These are phyloP conservation scores for Rhagonycha lutea DNA, from an alignment of 2,888 invertebrate species.

Conservation along the genomic window DNA sequence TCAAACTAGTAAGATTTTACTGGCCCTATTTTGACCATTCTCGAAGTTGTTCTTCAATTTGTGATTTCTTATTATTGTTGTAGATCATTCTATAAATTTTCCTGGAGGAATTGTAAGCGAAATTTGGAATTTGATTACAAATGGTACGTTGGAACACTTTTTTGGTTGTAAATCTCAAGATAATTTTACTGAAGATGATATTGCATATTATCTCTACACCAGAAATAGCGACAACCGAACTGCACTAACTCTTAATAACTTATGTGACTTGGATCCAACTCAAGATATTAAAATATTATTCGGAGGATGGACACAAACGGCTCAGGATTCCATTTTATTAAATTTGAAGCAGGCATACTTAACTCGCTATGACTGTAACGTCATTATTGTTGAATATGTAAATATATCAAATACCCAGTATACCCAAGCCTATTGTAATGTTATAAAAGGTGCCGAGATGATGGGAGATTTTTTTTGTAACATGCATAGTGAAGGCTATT, in stretches of 20 bases:
- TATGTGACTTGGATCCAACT: not conserved
- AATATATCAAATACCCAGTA: not conserved
- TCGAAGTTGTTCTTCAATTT: too few species aligned
- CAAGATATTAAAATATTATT: not conserved
- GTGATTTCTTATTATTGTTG: too few species aligned
- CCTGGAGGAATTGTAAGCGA: not conserved
- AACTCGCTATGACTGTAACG: not conserved
- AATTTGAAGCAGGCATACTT: not conserved
- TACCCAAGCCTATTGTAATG: not conserved
- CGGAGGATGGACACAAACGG: not conserved
- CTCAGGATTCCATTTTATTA: not conserved
- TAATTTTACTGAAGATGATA: not conserved
- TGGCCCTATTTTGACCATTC: too few species aligned
- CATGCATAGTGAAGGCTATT: not conserved
- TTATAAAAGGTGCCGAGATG: not conserved
- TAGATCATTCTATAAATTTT: too few species aligned
- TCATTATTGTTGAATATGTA: not conserved
- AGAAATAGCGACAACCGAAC: not conserved
- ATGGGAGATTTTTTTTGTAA: not conserved
- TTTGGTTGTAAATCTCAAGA: not conserved
- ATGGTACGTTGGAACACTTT: not conserved
- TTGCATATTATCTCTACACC: not conserved
- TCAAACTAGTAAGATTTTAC: too few species aligned
- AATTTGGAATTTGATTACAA: not conserved
- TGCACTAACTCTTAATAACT: not conserved